These are phyloP conservation scores for Anomalospiza imberbis DNA, from an alignment of 2,797 vertebrate genomes.

Conservation along the genomic window DNA sequence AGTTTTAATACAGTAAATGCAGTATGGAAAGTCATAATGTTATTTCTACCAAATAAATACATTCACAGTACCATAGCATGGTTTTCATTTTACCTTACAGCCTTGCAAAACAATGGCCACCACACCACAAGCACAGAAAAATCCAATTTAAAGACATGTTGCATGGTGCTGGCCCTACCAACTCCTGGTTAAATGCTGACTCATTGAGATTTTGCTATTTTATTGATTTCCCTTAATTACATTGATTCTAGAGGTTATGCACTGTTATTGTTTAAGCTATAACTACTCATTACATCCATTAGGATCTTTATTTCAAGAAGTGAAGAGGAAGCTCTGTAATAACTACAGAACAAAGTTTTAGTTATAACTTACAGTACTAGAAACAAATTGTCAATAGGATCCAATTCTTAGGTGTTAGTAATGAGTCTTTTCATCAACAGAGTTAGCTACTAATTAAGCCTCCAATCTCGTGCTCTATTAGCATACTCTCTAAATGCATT, in stretches of 20 bases:
- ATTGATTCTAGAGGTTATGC: slow-evolving; percentile 39
- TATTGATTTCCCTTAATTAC: slow-evolving; percentile 65
- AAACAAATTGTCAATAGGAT: slow-evolving; percentile 16
- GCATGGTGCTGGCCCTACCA: neutral
- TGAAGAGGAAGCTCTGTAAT: neutral
- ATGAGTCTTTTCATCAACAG: neutral
- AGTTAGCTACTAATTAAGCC: neutral
- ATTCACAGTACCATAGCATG: neutral
- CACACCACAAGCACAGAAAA: neutral
- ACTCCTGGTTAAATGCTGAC: slow-evolving; percentile 21
- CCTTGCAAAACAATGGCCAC: neutral
- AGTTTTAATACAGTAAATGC: neutral
- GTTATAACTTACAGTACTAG: neutral
- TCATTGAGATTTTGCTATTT: slow-evolving; percentile 13
- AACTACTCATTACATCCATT: slow-evolving; percentile 36
- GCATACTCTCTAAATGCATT: neutral
- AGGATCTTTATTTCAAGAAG: neutral
- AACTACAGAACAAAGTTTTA: neutral
- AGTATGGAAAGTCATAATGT: neutral
- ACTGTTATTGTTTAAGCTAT: slow-evolving; percentile 9
- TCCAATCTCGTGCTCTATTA: neutral
- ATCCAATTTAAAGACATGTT: neutral
- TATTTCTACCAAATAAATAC: neutral
- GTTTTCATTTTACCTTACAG: neutral
- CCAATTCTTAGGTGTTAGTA: neutral